phyloP scores from a whole-genome alignment of 2,888 invertebrate species.

The Trissoscelio sp. region DNA sequence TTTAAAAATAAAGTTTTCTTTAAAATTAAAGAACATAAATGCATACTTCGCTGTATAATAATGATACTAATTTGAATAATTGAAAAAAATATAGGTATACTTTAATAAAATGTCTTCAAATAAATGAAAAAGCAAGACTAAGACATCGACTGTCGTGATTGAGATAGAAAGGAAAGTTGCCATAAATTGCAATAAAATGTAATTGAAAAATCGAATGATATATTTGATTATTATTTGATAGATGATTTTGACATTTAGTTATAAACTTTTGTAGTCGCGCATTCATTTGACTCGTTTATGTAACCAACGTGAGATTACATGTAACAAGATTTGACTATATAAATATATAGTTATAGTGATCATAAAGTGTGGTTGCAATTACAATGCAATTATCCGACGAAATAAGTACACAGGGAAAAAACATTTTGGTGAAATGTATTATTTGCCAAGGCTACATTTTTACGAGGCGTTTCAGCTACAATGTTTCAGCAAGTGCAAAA shows the following conservation, averaged over 20 bases:
- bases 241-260: constrained; percentile 44
- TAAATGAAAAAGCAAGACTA: too few species aligned
- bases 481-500: background rate
- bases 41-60: too few species aligned
- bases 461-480: constrained; percentile 2
- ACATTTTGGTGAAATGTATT: constrained; percentile 35
- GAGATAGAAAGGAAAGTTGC: constrained; percentile 16
- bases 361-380: constrained; percentile 37
- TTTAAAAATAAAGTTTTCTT: too few species aligned
- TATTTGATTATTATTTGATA: constrained; percentile 37
- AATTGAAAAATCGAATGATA: constrained; percentile 38
- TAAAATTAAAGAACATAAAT: too few species aligned
- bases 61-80: too few species aligned
- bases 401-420: constrained; percentile 10
- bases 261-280: constrained; percentile 24
- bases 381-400: constrained; percentile 20
- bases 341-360: constrained; percentile 15
- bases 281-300: constrained; percentile 24
- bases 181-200: constrained; percentile 4
- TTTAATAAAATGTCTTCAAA: too few species aligned
- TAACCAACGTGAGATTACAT: constrained; percentile 5
- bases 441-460: constrained; percentile 29
- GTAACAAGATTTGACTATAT: constrained; percentile 16
- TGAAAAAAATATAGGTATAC: too few species aligned
- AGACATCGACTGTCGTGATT: too few species aligned